phyloP scores from a whole-genome alignment of 92 coral and sea anemone genomes.

The Pocillopora meandrina region DNA sequence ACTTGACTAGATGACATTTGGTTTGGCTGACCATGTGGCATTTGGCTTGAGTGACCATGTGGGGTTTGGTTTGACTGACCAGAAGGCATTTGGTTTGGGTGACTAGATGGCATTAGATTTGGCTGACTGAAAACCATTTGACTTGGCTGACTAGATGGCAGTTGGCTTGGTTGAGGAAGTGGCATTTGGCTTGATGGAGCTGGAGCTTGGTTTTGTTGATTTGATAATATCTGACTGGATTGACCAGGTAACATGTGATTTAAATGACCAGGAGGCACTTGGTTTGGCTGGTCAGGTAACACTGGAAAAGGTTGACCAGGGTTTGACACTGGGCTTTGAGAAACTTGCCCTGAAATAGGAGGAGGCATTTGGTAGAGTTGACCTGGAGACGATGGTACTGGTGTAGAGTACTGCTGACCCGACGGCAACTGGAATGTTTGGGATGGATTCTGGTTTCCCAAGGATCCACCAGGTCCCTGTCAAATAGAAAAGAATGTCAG shows the following conservation, averaged over 20 bases:
- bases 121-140: background rate
- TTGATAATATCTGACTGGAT: background rate
- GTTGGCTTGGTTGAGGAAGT: background rate
- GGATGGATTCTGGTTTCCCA: slow-evolving; percentile 11
- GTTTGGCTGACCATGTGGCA: background rate
- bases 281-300: slow-evolving; percentile 11
- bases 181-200: background rate
- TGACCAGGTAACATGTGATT: background rate
- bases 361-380: slow-evolving; percentile 29
- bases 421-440: slow-evolving; percentile 35
- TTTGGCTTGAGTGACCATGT: background rate
- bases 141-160: background rate
- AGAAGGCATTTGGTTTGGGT: slow-evolving; percentile 4
- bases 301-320: slow-evolving; percentile 4
- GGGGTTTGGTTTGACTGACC: background rate
- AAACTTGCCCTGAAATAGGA: slow-evolving; percentile 22
- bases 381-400: slow-evolving; percentile 1
- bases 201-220: slow-evolving; percentile 14
- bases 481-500: background rate
- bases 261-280: background rate
- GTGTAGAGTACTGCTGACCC: slow-evolving; percentile 21
- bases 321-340: background rate
- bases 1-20: background rate
- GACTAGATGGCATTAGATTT: slow-evolving; percentile 14
- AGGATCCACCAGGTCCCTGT: slow-evolving; percentile 12